Conservation (phyloP, 2,113 vertebrate genomes). For the Pipra filicauda region DNA sequence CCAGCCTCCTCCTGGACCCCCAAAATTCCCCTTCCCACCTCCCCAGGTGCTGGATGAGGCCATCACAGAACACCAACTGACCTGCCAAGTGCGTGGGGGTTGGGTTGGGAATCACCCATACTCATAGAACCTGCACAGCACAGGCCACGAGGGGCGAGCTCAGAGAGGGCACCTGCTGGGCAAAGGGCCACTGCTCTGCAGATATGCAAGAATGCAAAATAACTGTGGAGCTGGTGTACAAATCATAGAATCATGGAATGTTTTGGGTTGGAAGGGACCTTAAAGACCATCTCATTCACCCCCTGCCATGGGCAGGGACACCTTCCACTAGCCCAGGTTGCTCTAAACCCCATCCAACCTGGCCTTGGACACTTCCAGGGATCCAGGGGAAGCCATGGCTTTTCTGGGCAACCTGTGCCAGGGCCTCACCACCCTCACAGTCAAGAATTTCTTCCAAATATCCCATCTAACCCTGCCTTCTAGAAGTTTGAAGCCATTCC, state of each 20-base stretch:
- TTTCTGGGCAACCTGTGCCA: neutral
- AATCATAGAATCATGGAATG: neutral
- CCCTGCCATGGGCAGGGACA: neutral
- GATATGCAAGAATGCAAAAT: neutral
- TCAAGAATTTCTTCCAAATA: neutral
- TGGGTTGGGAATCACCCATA: neutral
- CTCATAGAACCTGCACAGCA: neutral
- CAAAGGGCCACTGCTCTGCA: neutral
- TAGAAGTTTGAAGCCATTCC: neutral
- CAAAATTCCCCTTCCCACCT: neutral
- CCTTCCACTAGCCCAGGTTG: neutral
- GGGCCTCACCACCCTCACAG: neutral
- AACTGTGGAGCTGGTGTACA: neutral
- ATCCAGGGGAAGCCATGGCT: neutral
- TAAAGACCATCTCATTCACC: neutral
- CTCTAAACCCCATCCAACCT: neutral
- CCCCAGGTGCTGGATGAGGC: neutral
- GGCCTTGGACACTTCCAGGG: neutral
- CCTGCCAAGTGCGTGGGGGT: neutral
- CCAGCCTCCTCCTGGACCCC: neutral
- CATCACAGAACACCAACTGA: neutral
- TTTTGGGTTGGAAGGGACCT: neutral
- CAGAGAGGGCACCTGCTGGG: neutral
- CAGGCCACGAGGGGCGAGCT: neutral
- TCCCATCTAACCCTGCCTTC: neutral